phyloP scores from a whole-genome alignment of 2,888 invertebrate species.

The Melanargia galathea region DNA sequence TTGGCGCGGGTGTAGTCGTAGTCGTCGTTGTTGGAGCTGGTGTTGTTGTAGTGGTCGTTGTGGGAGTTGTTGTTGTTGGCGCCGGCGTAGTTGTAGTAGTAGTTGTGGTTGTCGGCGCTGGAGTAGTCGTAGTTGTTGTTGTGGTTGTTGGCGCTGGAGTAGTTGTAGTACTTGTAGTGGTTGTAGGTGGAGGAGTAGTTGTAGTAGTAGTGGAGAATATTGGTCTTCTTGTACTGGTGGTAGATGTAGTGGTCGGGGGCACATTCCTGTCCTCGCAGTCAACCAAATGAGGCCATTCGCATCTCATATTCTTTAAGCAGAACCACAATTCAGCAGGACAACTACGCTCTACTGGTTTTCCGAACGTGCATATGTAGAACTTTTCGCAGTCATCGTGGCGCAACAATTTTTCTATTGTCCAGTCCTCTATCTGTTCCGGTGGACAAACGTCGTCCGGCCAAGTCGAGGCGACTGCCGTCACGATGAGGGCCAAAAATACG shows the following conservation, averaged over 20 bases:
- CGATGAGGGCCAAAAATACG: conserved; percentile 38
- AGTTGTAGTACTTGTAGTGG: conserved; percentile 46
- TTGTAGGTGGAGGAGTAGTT: background rate
- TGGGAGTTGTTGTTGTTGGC: conserved; percentile 32
- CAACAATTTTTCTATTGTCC: conserved; percentile 76
- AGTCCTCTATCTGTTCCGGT: conserved; percentile 55
- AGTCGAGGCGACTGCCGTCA: conserved; percentile 45
- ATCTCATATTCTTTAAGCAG: conserved; percentile 76
- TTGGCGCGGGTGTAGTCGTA: conserved; percentile 27
- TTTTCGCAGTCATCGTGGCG: conserved; percentile 82
- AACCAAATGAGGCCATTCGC: conserved; percentile 84
- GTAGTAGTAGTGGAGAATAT: background rate
- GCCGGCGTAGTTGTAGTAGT: conserved; percentile 16
- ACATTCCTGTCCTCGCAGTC: conserved; percentile 76
- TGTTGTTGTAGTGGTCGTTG: conserved; percentile 34
- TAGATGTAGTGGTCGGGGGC: conserved; percentile 44
- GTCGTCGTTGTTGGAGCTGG: conserved; percentile 21
- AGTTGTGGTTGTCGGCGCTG: background rate
- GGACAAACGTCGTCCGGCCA: conserved; percentile 57
- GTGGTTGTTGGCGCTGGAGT: background rate
- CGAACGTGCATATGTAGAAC: conserved; percentile 86
- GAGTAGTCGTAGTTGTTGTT: background rate
- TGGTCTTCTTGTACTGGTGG: background rate
- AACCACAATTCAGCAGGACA: conserved; percentile 83
- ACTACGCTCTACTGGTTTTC: conserved; percentile 79